Evolutionary conservation across 2,797 vertebrate species (phyloP).

Genomic region (Kryptopterus vitreolus): DNA sequence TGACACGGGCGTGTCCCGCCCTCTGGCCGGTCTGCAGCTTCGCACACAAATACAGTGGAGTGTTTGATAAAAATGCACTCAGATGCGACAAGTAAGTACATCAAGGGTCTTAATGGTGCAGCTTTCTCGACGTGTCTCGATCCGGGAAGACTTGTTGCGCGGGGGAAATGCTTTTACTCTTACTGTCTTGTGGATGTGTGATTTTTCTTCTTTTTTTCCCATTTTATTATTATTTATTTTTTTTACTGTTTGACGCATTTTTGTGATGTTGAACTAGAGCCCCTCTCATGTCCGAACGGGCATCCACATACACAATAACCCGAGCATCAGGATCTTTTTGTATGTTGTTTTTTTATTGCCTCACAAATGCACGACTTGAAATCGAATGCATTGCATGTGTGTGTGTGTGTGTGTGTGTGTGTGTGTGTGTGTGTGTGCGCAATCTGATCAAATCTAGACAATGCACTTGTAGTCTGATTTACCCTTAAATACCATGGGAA

Average conservation of each 20-base stretch:
- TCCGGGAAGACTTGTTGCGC: conserved; percentile 22
- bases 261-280: conserved; percentile 52
- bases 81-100: conserved; percentile 99
- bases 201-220: no score
- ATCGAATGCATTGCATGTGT: conserved; percentile 14
- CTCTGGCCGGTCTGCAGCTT: conserved; percentile 82
- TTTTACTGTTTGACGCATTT: conserved; percentile 51
- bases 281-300: conserved; percentile 53
- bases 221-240: neutral
- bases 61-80: conserved; percentile 99
- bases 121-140: conserved; percentile 31
- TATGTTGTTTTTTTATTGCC: conserved; percentile 60
- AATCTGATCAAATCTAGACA: conserved; percentile 34
- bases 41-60: conserved; percentile 81
- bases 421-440: conserved; percentile 15
- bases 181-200: conserved; percentile 23
- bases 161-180: conserved; percentile 23
- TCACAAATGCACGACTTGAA: conserved; percentile 54
- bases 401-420: no score
- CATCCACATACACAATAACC: conserved; percentile 37
- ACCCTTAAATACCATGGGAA: conserved; percentile 33
- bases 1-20: conserved; percentile 70
- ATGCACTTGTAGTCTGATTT: conserved; percentile 46
- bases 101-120: conserved; percentile 55
- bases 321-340: conserved; percentile 67